These are phyloP conservation scores for Saccostrea echinata DNA, from an alignment of 1,140 invertebrate species.

Conservation along the genomic window DNA sequence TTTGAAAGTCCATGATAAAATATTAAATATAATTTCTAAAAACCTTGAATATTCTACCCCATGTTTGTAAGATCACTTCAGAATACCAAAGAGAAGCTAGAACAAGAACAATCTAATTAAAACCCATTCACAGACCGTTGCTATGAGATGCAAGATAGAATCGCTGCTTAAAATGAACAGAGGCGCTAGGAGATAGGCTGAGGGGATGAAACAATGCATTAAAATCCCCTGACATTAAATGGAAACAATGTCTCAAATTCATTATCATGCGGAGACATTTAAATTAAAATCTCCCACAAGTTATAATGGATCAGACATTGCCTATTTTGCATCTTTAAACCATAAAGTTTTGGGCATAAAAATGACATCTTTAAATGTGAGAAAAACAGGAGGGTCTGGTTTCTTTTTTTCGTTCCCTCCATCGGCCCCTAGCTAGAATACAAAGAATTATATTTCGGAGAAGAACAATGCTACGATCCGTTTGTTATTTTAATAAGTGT, in stretches of 20 bases:
- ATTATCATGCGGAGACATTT: conserved; percentile 24
- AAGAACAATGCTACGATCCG: neutral
- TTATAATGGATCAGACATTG: neutral
- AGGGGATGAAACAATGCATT: conserved; percentile 33
- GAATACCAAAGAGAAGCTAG: neutral
- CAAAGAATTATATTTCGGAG: neutral
- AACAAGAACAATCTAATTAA: conserved; percentile 16
- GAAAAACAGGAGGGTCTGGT: neutral
- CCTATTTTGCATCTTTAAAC: neutral
- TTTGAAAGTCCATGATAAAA: neutral
- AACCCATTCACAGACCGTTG: neutral
- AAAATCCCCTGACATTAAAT: neutral
- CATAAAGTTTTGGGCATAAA: neutral
- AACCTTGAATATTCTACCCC: neutral
- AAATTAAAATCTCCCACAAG: neutral
- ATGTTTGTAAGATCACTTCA: neutral
- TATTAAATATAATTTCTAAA: neutral
- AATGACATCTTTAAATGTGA: neutral
- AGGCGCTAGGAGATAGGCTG: neutral
- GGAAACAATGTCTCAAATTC: neutral
- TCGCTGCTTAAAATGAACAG: neutral
- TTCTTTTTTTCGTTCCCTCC: neutral
- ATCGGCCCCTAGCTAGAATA: neutral
- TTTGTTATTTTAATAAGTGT: conserved; percentile 22
- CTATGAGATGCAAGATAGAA: conserved; percentile 26